Conservation (phyloP, 2,888 invertebrate genomes). For the Emesis russula region DNA sequence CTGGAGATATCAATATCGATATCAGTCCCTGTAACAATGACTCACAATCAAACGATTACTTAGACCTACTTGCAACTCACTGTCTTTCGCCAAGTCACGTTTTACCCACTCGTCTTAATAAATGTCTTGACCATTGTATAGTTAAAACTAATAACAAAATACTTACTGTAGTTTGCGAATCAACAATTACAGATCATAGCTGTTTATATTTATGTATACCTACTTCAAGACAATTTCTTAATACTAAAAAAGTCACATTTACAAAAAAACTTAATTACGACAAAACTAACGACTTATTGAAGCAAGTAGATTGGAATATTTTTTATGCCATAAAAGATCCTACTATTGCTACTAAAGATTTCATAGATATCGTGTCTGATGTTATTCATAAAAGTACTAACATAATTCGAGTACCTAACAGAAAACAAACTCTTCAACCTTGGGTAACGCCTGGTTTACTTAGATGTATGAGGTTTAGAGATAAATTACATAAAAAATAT, state of each 20-base stretch:
- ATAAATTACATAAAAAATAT: too few species aligned
- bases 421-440: not conserved
- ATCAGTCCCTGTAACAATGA: not conserved
- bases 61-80: slow-evolving; percentile 45
- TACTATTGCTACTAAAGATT: slow-evolving; percentile 20
- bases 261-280: not conserved
- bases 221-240: slow-evolving; percentile 7
- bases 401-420: not conserved
- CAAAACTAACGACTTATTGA: slow-evolving; percentile 2
- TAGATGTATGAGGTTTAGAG: too few species aligned
- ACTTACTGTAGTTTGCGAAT: slow-evolving; percentile 32
- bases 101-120: slow-evolving; percentile 48
- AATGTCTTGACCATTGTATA: slow-evolving; percentile 58
- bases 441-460: too few species aligned
- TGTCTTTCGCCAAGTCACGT: slow-evolving; percentile 48
- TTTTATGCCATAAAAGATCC: slow-evolving; percentile 13
- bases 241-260: not conserved
- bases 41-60: slow-evolving; percentile 31
- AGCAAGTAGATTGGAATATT: not conserved
- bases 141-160: slow-evolving; percentile 18
- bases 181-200: slow-evolving; percentile 53
- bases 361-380: slow-evolving; percentile 22
- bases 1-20: slow-evolving; percentile 58
- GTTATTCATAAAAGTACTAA: not conserved
- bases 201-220: slow-evolving; percentile 5